Base-by-base conservation (phyloP, 2,113 vertebrate genomes). In the Gallinago paraguaiae region DNA sequence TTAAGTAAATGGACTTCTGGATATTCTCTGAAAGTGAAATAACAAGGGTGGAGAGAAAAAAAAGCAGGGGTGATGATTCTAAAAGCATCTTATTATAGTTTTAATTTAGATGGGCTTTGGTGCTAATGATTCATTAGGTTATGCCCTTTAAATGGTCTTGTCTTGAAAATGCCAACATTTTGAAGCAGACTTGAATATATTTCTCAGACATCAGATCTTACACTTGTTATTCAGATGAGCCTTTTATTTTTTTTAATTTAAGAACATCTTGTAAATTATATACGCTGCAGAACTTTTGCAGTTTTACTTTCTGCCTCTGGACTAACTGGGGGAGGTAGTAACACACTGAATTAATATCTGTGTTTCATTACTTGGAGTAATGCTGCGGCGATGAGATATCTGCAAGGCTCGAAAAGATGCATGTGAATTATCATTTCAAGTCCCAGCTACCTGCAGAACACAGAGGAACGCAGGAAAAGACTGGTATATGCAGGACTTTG, bases 91-190 rank as follows among this genome's bases (percentile, higher is more conserved):
- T 95, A 96, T 96, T 96, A 94, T 86, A 93, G 77, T 92, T 96
- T 97, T 97, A 96, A 97, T 97, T 97, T 96, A 96, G 82, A 92
- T 93, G 80, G 96, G 94, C 96, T 97, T 97, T 96, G 93, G 95
- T 96, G 78, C 86, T 96, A 96, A 95, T 96, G 93, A 97, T 95
- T 97, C 93, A 93, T 96, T 96, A 96, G 96, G 96, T 96, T 96
- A 95, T 96, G 95, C 96, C 96, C 95, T 97, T 97, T 96, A 96
- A 95, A 91, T 91, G 45, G 83, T 95, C 92, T 94, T 95, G 92
- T 90, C 95, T 96, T 81, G 95, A 91, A 97, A 97, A 97, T 97
- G 97, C 94, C 93, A 96, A 78, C 93, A 75, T 96, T 95, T 95
- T 96, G 89, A 96, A 96, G 92, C 74, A 82, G 88, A 77, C 82